phyloP scores from a whole-genome alignment of 2,113 vertebrate genomes.

The Otolemur garnettii region DNA sequence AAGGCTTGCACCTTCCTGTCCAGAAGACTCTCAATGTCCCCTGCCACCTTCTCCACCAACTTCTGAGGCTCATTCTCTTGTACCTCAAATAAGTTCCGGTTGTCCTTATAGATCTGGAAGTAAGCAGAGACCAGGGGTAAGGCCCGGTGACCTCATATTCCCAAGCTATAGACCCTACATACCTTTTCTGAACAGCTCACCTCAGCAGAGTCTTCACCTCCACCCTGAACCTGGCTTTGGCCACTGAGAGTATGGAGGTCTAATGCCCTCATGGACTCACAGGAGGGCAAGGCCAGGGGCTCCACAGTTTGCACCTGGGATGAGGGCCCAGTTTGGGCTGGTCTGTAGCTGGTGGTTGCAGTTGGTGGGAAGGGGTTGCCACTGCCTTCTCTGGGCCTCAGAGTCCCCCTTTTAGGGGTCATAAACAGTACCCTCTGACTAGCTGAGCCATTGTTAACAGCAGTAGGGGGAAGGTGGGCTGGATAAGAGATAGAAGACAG shows the following conservation, averaged over 20 bases:
- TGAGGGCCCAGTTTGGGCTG: not conserved
- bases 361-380: not conserved
- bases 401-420: not conserved
- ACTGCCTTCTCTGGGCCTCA: not conserved
- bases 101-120: constrained; percentile 96
- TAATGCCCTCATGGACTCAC: not conserved
- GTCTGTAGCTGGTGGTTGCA: not conserved
- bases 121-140: constrained; percentile 76
- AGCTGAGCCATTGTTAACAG: not conserved
- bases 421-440: not conserved
- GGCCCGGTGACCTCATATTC: not conserved
- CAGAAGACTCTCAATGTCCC: constrained; percentile 96
- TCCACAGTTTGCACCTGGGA: not conserved
- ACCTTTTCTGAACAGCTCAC: not conserved
- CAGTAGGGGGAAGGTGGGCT: too few relatives aligned
- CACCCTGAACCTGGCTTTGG: not conserved
- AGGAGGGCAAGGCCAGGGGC: not conserved
- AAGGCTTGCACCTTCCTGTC: constrained; percentile 97
- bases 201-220: not conserved
- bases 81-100: constrained; percentile 96
- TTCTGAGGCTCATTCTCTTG: constrained; percentile 96
- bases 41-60: constrained; percentile 96
- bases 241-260: not conserved
- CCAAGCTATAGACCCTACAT: not conserved
- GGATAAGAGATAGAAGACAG: not conserved